Percentiles rank a stretch among this genome's conserved stretches.
These are phyloP conservation scores for Plumapathes pennacea DNA, from an alignment of 92 coral and sea anemone species.

Conservation along the genomic window DNA sequence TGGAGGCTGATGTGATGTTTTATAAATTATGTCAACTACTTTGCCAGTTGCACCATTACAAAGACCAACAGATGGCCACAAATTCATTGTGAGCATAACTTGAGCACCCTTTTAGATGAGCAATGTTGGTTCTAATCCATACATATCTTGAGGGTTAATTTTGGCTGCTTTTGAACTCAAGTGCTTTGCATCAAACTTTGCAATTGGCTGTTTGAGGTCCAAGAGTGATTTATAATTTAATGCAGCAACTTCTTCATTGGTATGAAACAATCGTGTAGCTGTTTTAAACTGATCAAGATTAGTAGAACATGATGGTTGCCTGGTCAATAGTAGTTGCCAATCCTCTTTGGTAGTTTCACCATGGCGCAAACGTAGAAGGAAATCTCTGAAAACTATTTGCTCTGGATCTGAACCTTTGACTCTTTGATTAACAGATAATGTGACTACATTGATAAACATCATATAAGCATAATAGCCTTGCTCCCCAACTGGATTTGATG, in stretches of 20 bases:
- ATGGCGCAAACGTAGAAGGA: slow-evolving; percentile 9
- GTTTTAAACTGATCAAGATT: slow-evolving; percentile 25
- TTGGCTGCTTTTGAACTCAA: slow-evolving; percentile 41
- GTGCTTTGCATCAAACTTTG: slow-evolving; percentile 41
- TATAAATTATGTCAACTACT: slow-evolving; percentile 39
- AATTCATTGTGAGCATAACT: slow-evolving; percentile 48
- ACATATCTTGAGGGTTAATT: slow-evolving; percentile 47
- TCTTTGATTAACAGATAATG: slow-evolving; percentile 36
- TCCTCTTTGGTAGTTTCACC: slow-evolving; percentile 15
- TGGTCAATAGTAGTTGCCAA: slow-evolving; percentile 21
- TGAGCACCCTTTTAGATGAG: slow-evolving; percentile 26
- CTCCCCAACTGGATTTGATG: slow-evolving; percentile 32
- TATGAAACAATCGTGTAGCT: slow-evolving; percentile 44
- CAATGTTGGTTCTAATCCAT: slow-evolving; percentile 37
- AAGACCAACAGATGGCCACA: slow-evolving; percentile 58
- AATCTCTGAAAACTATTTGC: slow-evolving; percentile 31
- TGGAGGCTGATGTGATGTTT: slow-evolving; percentile 39
- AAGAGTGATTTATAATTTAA: slow-evolving; percentile 34
- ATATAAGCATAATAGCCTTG: slow-evolving; percentile 45
- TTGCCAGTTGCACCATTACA: slow-evolving; percentile 37
- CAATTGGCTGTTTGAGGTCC: slow-evolving; percentile 36
- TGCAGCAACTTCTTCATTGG: slow-evolving; percentile 34
- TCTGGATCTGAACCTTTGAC: slow-evolving; percentile 41
- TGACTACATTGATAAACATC: slow-evolving; percentile 44
- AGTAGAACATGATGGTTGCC: slow-evolving; percentile 25